Base-by-base conservation (phyloP, 2,797 vertebrate species). In the Thunnus albacares region DNA sequence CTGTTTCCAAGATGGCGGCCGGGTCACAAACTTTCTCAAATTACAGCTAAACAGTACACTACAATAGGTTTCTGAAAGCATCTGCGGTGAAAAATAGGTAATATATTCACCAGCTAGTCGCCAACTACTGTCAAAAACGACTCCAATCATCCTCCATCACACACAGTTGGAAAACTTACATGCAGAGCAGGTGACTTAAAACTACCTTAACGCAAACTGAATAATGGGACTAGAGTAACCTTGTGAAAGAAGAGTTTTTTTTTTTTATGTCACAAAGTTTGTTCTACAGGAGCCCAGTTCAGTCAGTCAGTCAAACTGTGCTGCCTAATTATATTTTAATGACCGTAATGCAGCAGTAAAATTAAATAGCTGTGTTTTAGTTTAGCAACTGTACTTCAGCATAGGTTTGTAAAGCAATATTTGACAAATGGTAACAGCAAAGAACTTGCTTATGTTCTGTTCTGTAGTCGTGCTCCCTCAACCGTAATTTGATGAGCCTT, bases 291-390 rank as follows among this genome's bases (percentile, higher is more conserved):
- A 43, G 20, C 38, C 20, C 22, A 24, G 45, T 24, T 35, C 6
- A 45, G 24, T 71, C 56, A 58, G 56, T 63, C 41, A 41, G 55
- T 69, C 67, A 65, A 51, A 59, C 33, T 26, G 4, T 52, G 33
- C 61, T 22, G 13, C 15, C 5, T 45, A 9, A 65, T 73, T 15
- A 71, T 14, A 13, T 71, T 38, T 30, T 26, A 69, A 53, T 28
- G 14, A 20, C 52, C 45, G 0, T 13, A 11, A 1, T 41, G 61
- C 53, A 66, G 14, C 38, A 35, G 20, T 52, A 53, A 53, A 17
- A 43, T 43, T 4, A 13, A 13, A 43, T 43, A 43, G 26, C 56
- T 45, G 24, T n/a, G n/a, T 33, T 53, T 58, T 53, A 22, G 4
- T 60, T 52, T 4, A 65, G 28, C 47, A 12, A 51, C 33, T 28